Evolutionary conservation across 1,140 invertebrate species (phyloP).

Genomic region (Aphis gossypii): DNA sequence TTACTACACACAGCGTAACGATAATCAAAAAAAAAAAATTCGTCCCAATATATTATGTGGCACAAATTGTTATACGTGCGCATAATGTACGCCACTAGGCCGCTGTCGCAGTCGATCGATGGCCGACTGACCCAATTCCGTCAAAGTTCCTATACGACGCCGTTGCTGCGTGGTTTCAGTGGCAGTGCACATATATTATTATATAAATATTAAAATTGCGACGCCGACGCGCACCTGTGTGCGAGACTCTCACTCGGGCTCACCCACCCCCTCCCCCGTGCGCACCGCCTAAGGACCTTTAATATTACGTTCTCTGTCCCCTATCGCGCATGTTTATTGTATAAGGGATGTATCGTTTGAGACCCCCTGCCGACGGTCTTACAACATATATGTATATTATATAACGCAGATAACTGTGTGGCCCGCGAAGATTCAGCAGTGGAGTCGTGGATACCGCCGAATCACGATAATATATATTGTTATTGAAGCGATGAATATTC

Average conservation of each 20-base stretch:
- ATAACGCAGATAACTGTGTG: too few species aligned
- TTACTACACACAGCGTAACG: too few species aligned
- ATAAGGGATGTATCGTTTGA: background rate
- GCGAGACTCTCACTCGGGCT: background rate
- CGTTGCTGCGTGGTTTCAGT: background rate
- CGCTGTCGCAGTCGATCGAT: slow-evolving; percentile 18
- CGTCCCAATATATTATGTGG: background rate
- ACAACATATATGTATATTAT: background rate
- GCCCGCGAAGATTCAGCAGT: background rate
- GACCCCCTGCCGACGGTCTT: background rate
- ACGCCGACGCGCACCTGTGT: background rate
- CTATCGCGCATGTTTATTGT: background rate
- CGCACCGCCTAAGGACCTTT: background rate
- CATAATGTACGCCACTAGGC: background rate
- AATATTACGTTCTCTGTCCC: too few species aligned
- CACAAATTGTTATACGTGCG: background rate
- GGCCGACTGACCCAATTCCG: slow-evolving; percentile 48
- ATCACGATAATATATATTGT: background rate
- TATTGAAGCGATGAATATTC: background rate
- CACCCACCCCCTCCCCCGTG: too few species aligned
- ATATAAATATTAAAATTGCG: background rate
- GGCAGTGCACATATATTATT: background rate
- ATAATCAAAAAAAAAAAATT: too few species aligned
- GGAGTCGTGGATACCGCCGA: background rate
- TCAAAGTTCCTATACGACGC: background rate